Percentiles rank a stretch among this genome's conserved stretches.
Conservation (phyloP, 2,888 invertebrate species). For the Cataglyphis albicans region DNA sequence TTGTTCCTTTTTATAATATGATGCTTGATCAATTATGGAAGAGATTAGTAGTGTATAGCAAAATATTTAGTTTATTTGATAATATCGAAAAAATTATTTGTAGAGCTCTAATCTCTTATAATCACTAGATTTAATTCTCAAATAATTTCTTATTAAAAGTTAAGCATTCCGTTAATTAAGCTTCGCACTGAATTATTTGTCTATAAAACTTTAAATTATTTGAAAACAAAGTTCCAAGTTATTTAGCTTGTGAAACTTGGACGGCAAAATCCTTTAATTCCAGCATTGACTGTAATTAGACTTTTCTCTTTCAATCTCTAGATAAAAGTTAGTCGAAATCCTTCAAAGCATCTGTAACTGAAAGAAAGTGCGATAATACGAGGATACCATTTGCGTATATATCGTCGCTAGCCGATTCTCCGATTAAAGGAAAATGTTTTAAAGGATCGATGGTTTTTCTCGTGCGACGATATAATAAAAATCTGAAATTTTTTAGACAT, state of each 20-base stretch:
- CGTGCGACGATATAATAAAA: neutral
- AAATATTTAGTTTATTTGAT: slow-evolving; percentile 17
- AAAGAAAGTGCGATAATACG: slow-evolving; percentile 42
- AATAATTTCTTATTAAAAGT: slow-evolving; percentile 33
- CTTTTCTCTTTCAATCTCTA: slow-evolving; percentile 34
- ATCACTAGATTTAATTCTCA: slow-evolving; percentile 6
- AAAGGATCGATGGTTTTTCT: neutral
- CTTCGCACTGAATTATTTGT: slow-evolving; percentile 31
- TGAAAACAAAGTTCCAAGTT: slow-evolving; percentile 31
- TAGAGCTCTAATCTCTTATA: neutral
- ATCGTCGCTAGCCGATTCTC: slow-evolving; percentile 6
- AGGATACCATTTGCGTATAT: slow-evolving; percentile 29
- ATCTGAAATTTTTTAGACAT: slow-evolving; percentile 6
- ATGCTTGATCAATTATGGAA: neutral
- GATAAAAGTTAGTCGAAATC: slow-evolving; percentile 41
- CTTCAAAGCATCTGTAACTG: slow-evolving; percentile 40
- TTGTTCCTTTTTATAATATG: neutral
- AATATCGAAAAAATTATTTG: neutral
- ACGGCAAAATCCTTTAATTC: slow-evolving; percentile 48
- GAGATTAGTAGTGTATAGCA: too few relatives aligned
- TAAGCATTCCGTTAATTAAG: slow-evolving; percentile 35
- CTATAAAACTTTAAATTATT: slow-evolving; percentile 24
- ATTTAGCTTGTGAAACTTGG: neutral
- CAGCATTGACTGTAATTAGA: slow-evolving; percentile 46
- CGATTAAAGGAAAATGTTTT: slow-evolving; percentile 38